Base-by-base conservation (phyloP, 2,888 invertebrate species). In the Troglohyphantes excavatus region DNA sequence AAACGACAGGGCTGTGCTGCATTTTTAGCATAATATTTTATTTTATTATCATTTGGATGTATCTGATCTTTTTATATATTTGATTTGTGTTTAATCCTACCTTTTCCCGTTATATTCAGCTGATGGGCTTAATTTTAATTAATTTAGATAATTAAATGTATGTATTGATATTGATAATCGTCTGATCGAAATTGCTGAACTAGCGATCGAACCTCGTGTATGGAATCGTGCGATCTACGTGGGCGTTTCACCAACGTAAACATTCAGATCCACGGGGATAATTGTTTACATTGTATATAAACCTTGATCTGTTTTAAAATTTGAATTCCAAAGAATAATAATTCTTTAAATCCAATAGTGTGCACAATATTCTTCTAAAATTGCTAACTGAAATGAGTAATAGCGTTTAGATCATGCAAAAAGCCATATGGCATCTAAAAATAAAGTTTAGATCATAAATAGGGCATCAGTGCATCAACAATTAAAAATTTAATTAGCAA, bases 1-100 rank as follows among this genome's bases (percentile, higher is more conserved):
- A 75, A 46, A 46, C 27, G n/a, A 29, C 3, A 65, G 63, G 27
- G 29, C 29, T n/a, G 53, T 76, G 33, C 79, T 78, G 76, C 84
- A 53, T 75, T 53, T 59, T 59, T 63, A 46, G 65, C 33, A 33
- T 19, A 1, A 39, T 53, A 46, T 76, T 53, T 53, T 67, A n/a
- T 26, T 76, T 75, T 43, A 29, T 26, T 13, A 53, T 63, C 9
- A 26, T 65, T 79, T 65, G 7, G 11, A 21, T 81, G 46, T 53
- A 33, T 68, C 1, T 46, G 46, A 7, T 79, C 27, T 70, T 19
- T 2, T 81, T 68, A 65, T 65, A n/a, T n/a, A 13, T 75, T 65
- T 65, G 26, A 23, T 26, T 78, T 78, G 26, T 39, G 23, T 43
- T 26, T 23, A 7, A 43, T 63, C 21, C 21, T 11, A 26, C 23